A percentile compares a stretch with the other conserved stretches of the same genome.
These are phyloP conservation scores for Deilephila elpenor DNA, from an alignment of 2,888 invertebrate genomes.

Conservation along the genomic window DNA sequence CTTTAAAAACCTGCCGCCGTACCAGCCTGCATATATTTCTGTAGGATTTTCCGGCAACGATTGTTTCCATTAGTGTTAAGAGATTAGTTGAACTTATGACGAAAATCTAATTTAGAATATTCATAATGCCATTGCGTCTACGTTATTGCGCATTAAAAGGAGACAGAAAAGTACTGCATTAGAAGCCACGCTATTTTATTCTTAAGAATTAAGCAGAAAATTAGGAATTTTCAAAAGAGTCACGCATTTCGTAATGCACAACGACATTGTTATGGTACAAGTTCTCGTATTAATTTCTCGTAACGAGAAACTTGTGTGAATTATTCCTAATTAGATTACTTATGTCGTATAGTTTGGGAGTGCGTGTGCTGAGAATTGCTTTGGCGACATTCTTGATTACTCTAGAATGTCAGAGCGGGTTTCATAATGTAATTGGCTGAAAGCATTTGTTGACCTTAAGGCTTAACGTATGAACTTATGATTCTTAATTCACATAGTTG, in stretches of 20 bases:
- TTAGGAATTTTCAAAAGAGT: not conserved
- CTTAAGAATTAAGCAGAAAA: not conserved
- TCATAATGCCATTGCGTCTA: no score
- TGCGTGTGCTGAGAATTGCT: not conserved
- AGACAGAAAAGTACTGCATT: no score
- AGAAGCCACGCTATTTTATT: not conserved
- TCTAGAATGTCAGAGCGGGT: slow-evolving; percentile 11
- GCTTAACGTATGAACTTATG: not conserved
- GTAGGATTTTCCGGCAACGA: no score
- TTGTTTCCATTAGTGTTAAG: no score
- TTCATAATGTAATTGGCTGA: not conserved
- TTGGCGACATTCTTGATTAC: slow-evolving; percentile 7
- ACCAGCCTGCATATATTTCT: no score
- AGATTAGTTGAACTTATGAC: no score
- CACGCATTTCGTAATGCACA: slow-evolving; percentile 1
- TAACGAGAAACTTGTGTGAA: slow-evolving; percentile 17
- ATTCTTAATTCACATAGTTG: not conserved
- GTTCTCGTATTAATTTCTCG: slow-evolving; percentile 13
- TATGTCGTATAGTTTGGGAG: slow-evolving; percentile 6
- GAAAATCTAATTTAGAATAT: no score
- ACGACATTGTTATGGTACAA: slow-evolving; percentile 13
- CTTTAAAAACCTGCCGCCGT: no score
- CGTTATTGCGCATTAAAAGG: no score
- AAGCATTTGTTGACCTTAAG: not conserved
- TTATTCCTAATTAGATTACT: slow-evolving; percentile 27